Evolutionary conservation across 2,797 vertebrate species (phyloP).

Genomic region (Alosa sapidissima): DNA sequence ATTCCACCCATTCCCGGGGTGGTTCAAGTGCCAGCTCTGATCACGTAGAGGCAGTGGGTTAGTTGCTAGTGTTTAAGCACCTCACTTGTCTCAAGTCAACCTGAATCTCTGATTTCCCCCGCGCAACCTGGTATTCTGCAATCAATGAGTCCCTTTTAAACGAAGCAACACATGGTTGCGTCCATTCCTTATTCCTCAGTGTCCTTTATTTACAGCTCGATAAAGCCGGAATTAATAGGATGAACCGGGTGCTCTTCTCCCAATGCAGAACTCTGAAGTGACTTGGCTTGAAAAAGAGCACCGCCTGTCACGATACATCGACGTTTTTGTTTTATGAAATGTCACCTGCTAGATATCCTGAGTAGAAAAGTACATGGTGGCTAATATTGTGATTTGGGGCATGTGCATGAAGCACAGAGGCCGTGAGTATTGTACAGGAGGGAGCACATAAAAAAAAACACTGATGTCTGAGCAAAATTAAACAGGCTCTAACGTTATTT

Average conservation of each 20-base stretch:
- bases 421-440: neutral
- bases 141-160: neutral
- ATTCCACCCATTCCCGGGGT: neutral
- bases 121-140: neutral
- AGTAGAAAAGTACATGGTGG: neutral
- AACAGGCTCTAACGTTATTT: neutral
- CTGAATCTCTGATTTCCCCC: neutral
- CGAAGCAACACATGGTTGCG: neutral
- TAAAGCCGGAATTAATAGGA: constrained; percentile 5
- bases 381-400: neutral
- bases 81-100: neutral
- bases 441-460: neutral
- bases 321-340: too few relatives aligned
- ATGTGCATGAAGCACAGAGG: too few relatives aligned
- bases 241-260: neutral
- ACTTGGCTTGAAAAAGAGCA: neutral
- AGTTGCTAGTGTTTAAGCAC: neutral
- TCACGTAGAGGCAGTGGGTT: neutral
- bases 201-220: neutral
- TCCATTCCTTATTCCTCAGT: neutral
- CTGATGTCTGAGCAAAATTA: constrained; percentile 1
- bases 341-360: too few relatives aligned
- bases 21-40: neutral
- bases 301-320: neutral
- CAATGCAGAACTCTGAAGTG: neutral